Percentiles rank a stretch among this genome's conserved stretches.
phyloP scores from a whole-genome alignment of 2,797 vertebrate genomes.

The Myotis daubentonii region DNA sequence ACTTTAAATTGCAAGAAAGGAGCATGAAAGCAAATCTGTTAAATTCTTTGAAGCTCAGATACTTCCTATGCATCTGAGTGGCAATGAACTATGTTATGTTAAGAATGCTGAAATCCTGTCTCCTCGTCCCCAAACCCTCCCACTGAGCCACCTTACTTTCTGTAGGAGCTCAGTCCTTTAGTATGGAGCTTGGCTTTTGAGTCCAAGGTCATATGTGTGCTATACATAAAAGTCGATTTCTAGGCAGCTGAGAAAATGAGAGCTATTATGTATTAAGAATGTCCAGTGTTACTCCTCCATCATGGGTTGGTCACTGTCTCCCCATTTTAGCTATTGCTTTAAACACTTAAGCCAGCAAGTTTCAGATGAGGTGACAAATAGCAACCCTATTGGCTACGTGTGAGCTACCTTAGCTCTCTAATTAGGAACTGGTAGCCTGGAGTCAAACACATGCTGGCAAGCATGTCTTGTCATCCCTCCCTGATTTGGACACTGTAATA shows the following conservation, averaged over 20 bases:
- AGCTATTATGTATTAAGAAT: neutral
- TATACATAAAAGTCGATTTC: neutral
- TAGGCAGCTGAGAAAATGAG: neutral
- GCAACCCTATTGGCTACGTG: neutral
- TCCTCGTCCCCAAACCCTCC: neutral
- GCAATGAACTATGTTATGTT: neutral
- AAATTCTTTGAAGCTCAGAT: conserved; percentile 23
- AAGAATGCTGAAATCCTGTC: neutral
- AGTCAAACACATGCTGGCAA: neutral
- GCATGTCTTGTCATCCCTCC: neutral
- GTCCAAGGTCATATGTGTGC: neutral
- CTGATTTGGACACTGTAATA: neutral
- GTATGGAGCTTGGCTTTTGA: neutral
- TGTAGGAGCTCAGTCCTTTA: neutral
- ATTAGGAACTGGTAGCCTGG: neutral
- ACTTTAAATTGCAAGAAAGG: conserved; percentile 56
- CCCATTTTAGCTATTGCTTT: neutral
- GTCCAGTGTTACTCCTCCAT: neutral
- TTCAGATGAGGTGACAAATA: neutral
- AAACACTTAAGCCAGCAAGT: neutral
- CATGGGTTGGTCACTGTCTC: neutral
- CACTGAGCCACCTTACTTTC: neutral
- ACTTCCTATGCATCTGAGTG: neutral
- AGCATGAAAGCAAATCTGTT: conserved; percentile 15
- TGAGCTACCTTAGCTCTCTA: neutral